These are phyloP conservation scores for Cephus spinipes DNA, from an alignment of 2,888 invertebrate species.

Conservation along the genomic window DNA sequence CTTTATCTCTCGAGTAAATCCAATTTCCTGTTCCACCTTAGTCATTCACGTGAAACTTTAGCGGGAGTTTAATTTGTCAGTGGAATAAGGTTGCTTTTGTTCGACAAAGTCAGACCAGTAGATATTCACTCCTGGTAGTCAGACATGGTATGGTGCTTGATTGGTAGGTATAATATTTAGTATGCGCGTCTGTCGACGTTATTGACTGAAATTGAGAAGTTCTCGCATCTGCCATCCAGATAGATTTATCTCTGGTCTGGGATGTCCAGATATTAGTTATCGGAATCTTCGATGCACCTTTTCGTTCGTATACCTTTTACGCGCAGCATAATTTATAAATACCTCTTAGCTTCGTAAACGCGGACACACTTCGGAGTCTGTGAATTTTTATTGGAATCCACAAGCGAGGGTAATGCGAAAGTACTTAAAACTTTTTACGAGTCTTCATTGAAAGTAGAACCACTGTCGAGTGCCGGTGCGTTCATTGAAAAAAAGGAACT, in stretches of 20 bases:
- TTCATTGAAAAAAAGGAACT: conserved; percentile 4
- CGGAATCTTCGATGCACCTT: neutral
- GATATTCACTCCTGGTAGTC: neutral
- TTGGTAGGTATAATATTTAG: neutral
- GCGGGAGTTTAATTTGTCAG: neutral
- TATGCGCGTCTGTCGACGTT: neutral
- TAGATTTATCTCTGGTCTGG: neutral
- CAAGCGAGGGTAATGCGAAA: conserved; percentile 6
- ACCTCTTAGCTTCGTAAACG: neutral
- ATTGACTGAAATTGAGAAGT: neutral
- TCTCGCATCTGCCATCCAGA: neutral
- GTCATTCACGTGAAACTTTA: neutral
- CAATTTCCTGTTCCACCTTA: neutral
- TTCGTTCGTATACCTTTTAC: neutral
- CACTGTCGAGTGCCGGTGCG: conserved; percentile 13
- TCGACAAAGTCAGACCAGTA: neutral
- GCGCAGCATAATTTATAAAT: neutral
- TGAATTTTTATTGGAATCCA: neutral
- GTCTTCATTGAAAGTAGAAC: conserved; percentile 51
- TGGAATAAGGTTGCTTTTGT: neutral
- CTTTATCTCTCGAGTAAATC: neutral
- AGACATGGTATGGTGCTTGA: neutral
- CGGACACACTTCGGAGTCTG: neutral
- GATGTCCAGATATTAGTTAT: neutral
- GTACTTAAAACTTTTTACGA: conserved; percentile 57